Percentiles rank a stretch among this genome's conserved stretches.
These are phyloP conservation scores for Exephanes ischioxanthus DNA, from an alignment of 2,888 invertebrate genomes.

Conservation along the genomic window DNA sequence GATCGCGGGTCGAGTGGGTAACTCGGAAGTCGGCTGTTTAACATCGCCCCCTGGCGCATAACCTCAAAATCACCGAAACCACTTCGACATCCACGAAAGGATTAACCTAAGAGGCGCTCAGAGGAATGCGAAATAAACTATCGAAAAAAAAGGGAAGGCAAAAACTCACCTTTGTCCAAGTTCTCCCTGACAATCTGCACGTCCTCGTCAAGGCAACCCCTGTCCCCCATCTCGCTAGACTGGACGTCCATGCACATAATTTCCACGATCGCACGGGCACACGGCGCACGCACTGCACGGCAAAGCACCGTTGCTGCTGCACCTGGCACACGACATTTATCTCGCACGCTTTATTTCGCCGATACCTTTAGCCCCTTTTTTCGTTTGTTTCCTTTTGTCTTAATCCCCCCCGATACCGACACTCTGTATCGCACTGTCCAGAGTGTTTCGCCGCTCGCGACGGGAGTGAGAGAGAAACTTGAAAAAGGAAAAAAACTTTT, in stretches of 20 bases:
- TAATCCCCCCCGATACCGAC: not conserved
- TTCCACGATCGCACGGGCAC: slow-evolving; percentile 71
- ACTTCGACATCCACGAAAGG: not conserved
- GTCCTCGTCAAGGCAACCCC: slow-evolving; percentile 80
- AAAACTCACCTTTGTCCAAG: slow-evolving; percentile 79
- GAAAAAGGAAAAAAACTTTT: not conserved
- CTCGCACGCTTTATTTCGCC: slow-evolving; percentile 65
- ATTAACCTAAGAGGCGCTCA: not conserved
- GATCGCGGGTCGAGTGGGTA: slow-evolving; percentile 5
- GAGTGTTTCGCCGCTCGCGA: not conserved
- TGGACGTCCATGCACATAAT: slow-evolving; percentile 84
- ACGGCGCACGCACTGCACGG: slow-evolving; percentile 75
- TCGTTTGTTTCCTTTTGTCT: not conserved
- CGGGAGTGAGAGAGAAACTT: slow-evolving; percentile 38
- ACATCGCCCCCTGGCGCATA: slow-evolving; percentile 25
- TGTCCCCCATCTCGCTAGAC: slow-evolving; percentile 83
- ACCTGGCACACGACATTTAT: slow-evolving; percentile 79
- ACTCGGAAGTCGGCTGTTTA: slow-evolving; percentile 28
- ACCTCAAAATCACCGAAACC: slow-evolving; percentile 54
- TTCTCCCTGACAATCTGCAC: slow-evolving; percentile 82
- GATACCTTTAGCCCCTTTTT: not conserved
- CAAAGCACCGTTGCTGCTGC: slow-evolving; percentile 73
- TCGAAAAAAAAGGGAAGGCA: not conserved
- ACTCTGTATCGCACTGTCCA: not conserved
- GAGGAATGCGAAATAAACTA: not conserved